phyloP scores from a whole-genome alignment of 2,888 invertebrate genomes.

The Heteromyza rotundicornis region DNA sequence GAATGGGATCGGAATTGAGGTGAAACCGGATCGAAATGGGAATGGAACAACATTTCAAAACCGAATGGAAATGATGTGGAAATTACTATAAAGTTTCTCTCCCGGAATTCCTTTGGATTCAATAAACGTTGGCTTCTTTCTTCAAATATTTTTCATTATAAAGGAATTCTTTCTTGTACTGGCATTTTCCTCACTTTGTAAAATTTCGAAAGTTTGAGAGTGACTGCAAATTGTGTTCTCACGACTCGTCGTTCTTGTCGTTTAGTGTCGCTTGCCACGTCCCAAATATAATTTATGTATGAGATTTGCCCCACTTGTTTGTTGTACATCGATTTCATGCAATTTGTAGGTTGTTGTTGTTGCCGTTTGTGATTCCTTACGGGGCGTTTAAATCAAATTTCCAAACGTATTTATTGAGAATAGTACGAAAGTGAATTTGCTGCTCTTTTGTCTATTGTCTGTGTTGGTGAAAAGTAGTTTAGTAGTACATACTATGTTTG shows the following conservation, averaged over 20 bases:
- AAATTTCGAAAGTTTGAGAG: background rate
- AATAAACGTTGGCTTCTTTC: no score
- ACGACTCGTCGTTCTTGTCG: background rate
- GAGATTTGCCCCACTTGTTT: background rate
- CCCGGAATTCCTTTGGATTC: no score
- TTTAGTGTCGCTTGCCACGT: background rate
- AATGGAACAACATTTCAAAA: no score
- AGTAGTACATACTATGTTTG: background rate
- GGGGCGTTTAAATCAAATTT: background rate
- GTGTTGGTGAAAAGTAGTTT: background rate
- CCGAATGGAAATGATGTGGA: no score
- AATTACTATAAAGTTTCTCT: no score
- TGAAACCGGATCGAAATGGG: no score
- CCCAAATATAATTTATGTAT: background rate
- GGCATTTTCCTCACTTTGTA: background rate
- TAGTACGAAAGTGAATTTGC: background rate
- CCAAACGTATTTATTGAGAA: background rate
- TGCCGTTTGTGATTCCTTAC: background rate
- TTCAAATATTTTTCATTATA: no score
- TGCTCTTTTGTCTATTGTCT: background rate
- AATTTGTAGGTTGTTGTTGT: background rate
- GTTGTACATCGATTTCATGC: background rate
- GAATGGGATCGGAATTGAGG: no score
- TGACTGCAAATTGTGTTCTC: background rate
- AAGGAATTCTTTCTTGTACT: no score